These are phyloP conservation scores for Globicephala melas DNA, from an alignment of 2,113 vertebrate genomes.

Conservation along the genomic window DNA sequence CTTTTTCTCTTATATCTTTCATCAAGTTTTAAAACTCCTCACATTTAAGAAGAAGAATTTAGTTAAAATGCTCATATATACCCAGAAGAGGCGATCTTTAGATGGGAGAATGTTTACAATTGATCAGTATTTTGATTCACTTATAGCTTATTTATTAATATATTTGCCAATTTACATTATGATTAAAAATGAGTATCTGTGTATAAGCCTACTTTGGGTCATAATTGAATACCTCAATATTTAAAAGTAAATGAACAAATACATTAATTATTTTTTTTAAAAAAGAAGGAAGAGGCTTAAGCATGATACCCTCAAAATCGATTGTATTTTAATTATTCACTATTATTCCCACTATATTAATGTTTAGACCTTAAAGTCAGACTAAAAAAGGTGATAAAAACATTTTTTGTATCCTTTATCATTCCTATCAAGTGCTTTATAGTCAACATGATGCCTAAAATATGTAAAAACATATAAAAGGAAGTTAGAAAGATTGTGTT, in stretches of 20 bases:
- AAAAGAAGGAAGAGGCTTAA: neutral
- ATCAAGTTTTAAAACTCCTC: slow-evolving; percentile 5
- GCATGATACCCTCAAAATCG: neutral
- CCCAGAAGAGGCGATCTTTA: neutral
- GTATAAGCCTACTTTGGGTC: slow-evolving; percentile 5
- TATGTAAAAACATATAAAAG: neutral
- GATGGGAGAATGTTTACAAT: slow-evolving; percentile 7
- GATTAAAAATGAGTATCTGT: slow-evolving; percentile 1
- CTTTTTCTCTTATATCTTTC: neutral
- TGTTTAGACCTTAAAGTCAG: slow-evolving; percentile 14
- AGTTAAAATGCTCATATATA: neutral
- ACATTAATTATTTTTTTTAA: neutral
- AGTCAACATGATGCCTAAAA: neutral
- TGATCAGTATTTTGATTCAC: neutral
- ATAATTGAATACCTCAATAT: neutral
- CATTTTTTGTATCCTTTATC: neutral
- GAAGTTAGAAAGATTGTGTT: neutral
- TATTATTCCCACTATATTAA: slow-evolving; percentile 8
- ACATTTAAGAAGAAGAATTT: neutral
- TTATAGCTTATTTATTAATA: slow-evolving; percentile 18
- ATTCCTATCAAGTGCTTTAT: neutral
- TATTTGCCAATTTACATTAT: neutral
- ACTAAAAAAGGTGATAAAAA: neutral
- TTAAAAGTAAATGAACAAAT: slow-evolving; percentile 32
- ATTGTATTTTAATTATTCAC: neutral